A percentile compares a stretch with the other conserved stretches of the same genome.
Conservation (phyloP, 1,140 invertebrate genomes). For the Sycophila sp. region DNA sequence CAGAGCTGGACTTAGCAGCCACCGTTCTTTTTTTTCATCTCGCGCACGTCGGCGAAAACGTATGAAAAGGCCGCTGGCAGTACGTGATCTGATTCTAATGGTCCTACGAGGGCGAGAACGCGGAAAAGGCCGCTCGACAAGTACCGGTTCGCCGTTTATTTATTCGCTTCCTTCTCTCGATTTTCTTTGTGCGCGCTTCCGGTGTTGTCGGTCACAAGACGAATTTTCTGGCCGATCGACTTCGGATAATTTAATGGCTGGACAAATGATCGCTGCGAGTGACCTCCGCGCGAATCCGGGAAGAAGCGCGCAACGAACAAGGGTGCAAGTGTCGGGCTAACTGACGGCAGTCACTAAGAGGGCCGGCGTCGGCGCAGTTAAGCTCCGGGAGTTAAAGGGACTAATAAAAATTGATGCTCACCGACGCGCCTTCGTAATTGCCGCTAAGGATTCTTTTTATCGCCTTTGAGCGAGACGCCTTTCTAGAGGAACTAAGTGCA, state of each 20-base stretch:
- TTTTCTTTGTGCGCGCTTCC: slow-evolving; percentile 4
- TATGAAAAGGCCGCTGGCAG: background rate
- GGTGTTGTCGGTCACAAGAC: background rate
- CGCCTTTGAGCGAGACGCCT: background rate
- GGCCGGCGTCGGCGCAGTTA: no score
- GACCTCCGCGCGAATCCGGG: no score
- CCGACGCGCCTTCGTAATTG: no score
- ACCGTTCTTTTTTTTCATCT: no score
- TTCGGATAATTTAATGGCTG: slow-evolving; percentile 34
- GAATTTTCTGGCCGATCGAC: slow-evolving; percentile 18
- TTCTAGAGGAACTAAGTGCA: background rate
- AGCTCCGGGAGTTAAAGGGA: no score
- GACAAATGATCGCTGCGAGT: no score
- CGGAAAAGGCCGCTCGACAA: background rate
- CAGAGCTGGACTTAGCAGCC: no score
- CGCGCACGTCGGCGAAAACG: background rate
- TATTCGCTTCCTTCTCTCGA: background rate
- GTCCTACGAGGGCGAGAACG: background rate
- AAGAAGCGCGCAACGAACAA: no score
- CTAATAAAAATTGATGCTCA: background rate
- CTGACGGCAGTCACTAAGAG: no score
- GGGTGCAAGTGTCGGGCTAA: no score
- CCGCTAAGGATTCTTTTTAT: background rate
- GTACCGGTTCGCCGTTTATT: slow-evolving; percentile 4
- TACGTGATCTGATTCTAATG: slow-evolving; percentile 24